phyloP scores from a whole-genome alignment of 2,113 vertebrate genomes.

The Machaerirhynchus nigripectus region DNA sequence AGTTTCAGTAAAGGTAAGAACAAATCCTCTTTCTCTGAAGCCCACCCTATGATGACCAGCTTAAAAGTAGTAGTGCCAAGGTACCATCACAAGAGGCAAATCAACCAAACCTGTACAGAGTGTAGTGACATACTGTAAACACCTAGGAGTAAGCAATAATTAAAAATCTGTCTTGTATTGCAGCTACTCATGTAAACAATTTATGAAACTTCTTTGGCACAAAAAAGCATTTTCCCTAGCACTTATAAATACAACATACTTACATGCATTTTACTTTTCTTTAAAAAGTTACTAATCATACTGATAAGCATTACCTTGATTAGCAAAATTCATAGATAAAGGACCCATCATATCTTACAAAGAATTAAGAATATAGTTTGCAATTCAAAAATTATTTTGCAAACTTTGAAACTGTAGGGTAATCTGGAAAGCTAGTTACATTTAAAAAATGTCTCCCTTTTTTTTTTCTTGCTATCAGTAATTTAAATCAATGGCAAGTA shows the following conservation, averaged over 20 bases:
- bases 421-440: slow-evolving; percentile 14
- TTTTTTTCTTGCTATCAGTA: neutral
- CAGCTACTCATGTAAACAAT: slow-evolving; percentile 71
- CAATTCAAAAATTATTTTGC: slow-evolving; percentile 53
- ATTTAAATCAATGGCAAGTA: neutral
- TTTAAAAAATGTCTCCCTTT: neutral
- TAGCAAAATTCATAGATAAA: slow-evolving; percentile 59
- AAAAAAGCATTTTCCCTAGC: slow-evolving; percentile 68
- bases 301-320: slow-evolving; percentile 25
- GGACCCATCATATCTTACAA: slow-evolving; percentile 41
- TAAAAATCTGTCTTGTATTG: slow-evolving; percentile 44
- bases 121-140: slow-evolving; percentile 44
- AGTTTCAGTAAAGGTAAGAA: neutral
- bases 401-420: slow-evolving; percentile 14
- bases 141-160: slow-evolving; percentile 48
- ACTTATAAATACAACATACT: slow-evolving; percentile 47
- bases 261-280: slow-evolving; percentile 36
- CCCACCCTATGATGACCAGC: neutral
- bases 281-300: slow-evolving; percentile 45
- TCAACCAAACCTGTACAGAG: neutral
- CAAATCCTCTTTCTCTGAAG: neutral
- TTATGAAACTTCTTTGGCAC: slow-evolving; percentile 79
- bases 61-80: slow-evolving; percentile 1
- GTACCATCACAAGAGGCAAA: slow-evolving; percentile 33
- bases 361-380: slow-evolving; percentile 49